These are phyloP conservation scores for Doryteuthis pealeii DNA, from an alignment of 1,140 invertebrate species.

Conservation along the genomic window DNA sequence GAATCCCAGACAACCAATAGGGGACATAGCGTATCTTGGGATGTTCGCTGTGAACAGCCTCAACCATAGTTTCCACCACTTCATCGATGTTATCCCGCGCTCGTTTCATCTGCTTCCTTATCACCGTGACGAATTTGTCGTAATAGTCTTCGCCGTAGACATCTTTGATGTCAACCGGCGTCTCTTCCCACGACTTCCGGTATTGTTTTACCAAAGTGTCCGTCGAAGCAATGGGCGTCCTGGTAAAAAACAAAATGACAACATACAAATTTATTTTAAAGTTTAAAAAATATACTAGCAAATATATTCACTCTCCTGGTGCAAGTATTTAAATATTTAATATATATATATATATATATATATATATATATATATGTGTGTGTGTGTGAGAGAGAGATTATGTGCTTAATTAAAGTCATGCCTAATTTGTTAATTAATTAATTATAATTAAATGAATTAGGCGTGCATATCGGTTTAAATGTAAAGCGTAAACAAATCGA, in stretches of 20 bases:
- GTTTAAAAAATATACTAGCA: no score
- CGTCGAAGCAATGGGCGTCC: conserved; percentile 48
- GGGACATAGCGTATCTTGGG: conserved; percentile 48
- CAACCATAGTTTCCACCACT: conserved; percentile 47
- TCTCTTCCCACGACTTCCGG: conserved; percentile 52
- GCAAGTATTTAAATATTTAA: no score
- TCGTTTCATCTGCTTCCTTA: conserved; percentile 40
- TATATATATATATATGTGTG: no score
- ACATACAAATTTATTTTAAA: not conserved
- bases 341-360: no score
- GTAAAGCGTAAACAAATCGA: no score
- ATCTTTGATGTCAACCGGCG: conserved; percentile 46
- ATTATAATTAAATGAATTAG: no score
- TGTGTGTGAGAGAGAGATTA: no score
- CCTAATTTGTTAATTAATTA: no score
- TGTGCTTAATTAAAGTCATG: no score
- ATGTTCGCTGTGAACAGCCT: conserved; percentile 39
- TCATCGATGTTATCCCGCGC: conserved; percentile 46
- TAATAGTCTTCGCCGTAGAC: conserved; percentile 55
- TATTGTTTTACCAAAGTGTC: conserved; percentile 43
- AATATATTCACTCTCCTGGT: no score
- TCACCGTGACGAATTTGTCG: conserved; percentile 44
- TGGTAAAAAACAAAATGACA: conserved; percentile 22
- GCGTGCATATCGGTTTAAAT: no score
- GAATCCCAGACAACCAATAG: conserved; percentile 36